Evolutionary conservation across 2,113 vertebrate genomes (phyloP).

Genomic region (Nerophis lumbriciformis): DNA sequence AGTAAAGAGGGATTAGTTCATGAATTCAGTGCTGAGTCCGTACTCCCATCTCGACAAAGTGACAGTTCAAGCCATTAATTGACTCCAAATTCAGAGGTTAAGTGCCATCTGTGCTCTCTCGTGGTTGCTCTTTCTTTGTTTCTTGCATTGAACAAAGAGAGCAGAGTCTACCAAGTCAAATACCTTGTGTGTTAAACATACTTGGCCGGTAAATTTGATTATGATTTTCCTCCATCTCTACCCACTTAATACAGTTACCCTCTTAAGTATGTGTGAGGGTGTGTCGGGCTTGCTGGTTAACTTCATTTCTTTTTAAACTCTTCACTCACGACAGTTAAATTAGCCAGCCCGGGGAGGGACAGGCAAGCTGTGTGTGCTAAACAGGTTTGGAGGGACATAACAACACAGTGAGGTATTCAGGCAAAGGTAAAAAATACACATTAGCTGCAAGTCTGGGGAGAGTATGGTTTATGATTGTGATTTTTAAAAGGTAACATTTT

Average conservation of each 20-base stretch:
- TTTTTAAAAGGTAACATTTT: slow-evolving; percentile 30
- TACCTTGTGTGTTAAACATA: too few relatives aligned
- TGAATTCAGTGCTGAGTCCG: slow-evolving; percentile 20
- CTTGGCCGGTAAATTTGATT: too few relatives aligned
- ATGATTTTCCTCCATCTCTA: too few relatives aligned
- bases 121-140: too few relatives aligned
- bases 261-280: slow-evolving; percentile 20
- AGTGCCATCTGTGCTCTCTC: too few relatives aligned
- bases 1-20: slow-evolving; percentile 30
- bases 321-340: slow-evolving; percentile 25
- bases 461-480: slow-evolving; percentile 32
- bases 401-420: slow-evolving; percentile 16
- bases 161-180: too few relatives aligned
- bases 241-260: neutral
- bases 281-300: slow-evolving; percentile 51
- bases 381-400: slow-evolving; percentile 42
- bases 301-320: slow-evolving; percentile 46
- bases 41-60: slow-evolving; percentile 24
- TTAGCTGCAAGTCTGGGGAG: slow-evolving; percentile 1
- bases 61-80: slow-evolving; percentile 16
- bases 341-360: slow-evolving; percentile 27
- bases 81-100: slow-evolving; percentile 3
- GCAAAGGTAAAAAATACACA: slow-evolving; percentile 13
- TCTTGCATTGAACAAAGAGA: too few relatives aligned
- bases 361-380: slow-evolving; percentile 16